Evolutionary conservation across 2,888 invertebrate species (phyloP), one percentile per base, ranked within the genome.

Genomic region (Athripsodes cinereus): DNA sequence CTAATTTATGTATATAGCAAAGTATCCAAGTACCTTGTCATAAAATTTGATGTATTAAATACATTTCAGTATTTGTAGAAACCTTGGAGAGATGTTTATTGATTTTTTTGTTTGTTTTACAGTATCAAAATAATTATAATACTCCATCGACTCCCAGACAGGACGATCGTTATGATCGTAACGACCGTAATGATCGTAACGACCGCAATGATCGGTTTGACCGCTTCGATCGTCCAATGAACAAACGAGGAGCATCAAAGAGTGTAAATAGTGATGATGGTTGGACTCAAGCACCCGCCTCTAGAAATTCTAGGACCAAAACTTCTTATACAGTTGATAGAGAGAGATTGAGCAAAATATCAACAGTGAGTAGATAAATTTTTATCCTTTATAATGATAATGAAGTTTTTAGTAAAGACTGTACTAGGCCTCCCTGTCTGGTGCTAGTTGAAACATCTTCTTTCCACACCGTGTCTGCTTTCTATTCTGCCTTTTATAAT

Each of bases 161-260:
- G 11, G 85, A 86, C 59, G 85, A 85, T 35, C 40, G 40, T 40
- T 8, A n/a, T 16, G 40, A 16, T 16, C 13, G 16, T 13, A 13
- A 40, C 13, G 31, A 31, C 31, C 78, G 84, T 13, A n/a, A 86
- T 59, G 85, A 85, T 35, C 40, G 40, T 40, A n/a, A n/a, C 13
- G 40, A 16, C 13, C 13, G 16, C 16, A 13, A n/a, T n/a, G n/a
- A n/a, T n/a, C 31, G 31, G 6, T 31, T 31, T 11, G 31, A 11
- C 31, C 6, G 11, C 11, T 11, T 8, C 6, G 40, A 40, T 16
- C 78, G 84, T 13, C 73, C 76, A 19, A 69, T 71, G 35, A 72
- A 75, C 48, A 74, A 73, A 44, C 50, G 50, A 6, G 74, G 75
- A 6, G 75, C 76, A 10, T 68, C 70, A 11, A 73, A 65, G 50